Evolutionary conservation across 2,113 vertebrate genomes (phyloP), one percentile per base, ranked within the genome.

Genomic region (Eurystomus gularis): DNA sequence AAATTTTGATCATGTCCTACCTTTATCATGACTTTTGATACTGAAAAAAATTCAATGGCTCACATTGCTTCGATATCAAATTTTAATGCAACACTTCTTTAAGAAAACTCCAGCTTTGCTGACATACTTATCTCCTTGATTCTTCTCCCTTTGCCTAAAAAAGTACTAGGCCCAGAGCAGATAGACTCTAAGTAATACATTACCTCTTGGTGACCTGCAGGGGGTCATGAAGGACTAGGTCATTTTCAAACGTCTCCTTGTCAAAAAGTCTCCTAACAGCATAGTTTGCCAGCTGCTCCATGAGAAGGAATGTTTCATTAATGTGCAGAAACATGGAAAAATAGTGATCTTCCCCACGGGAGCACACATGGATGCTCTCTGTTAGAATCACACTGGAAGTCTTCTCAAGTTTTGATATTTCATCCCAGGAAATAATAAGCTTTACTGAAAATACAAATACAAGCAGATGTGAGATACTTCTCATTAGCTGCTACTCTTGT

Each of bases 301-400:
- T 99, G 77, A 99, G 98, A 66, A 99, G 97, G 33, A 99, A 99
- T 0, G 99, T 99, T 97, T 99, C 98, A 61, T 97, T 99, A n/a
- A 99, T 99, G 96, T 99, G 99, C 95, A 99, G 94, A 95, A 99
- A 98, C 99, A 99, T 99, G 82, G 99, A 99, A 98, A 99, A 99
- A 97, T 99, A 99, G 96, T 99, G 98, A 89, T 99, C 98, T 73
- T 99, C 99, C 48, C 99, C 99, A 23, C 86, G 98, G 58, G 99
- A 98, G 93, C 98, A 96, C 70, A 99, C 98, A 21, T 99, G 99
- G 97, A 99, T 99, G 95, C 98, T 99, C 97, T 99, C 99, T 9
- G 99, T 98, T 92, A 99, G 97, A 94, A 99, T 98, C 46, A 99
- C 99, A 42, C 98, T 99, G 25, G 99, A 98, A 23, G 98, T 99